phyloP scores from a whole-genome alignment of 2,113 vertebrate species.

The Chunga burmeisteri region DNA sequence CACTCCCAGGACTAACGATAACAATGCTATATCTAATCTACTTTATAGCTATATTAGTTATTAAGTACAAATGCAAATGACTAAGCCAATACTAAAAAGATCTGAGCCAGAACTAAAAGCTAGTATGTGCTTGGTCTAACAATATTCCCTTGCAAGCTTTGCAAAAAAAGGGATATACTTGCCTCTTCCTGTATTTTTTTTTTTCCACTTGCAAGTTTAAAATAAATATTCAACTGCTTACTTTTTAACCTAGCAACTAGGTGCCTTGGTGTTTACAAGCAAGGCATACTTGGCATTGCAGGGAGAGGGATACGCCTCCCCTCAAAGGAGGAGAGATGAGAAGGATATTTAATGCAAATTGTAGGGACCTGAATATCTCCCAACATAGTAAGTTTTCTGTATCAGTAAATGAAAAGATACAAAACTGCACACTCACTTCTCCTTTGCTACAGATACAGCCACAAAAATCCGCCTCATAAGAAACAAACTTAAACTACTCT shows the following conservation, averaged over 20 bases:
- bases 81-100: slow-evolving; percentile 49
- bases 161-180: not conserved
- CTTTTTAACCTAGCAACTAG: not conserved
- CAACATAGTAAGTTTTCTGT: not conserved
- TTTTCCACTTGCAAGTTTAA: not conserved
- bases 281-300: not conserved
- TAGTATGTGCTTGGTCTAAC: not conserved
- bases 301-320: not conserved
- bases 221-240: not conserved
- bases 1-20: slow-evolving; percentile 34
- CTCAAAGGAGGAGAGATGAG: not conserved
- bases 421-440: not conserved
- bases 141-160: not conserved
- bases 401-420: not conserved
- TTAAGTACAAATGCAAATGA: slow-evolving; percentile 59
- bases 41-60: slow-evolving; percentile 32
- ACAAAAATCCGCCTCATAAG: not conserved
- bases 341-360: not conserved
- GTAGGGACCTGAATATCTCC: not conserved
- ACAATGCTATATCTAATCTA: slow-evolving; percentile 1
- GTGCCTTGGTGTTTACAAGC: not conserved
- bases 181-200: not conserved
- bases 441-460: not conserved
- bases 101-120: slow-evolving; percentile 58
- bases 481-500: not conserved